Base-by-base conservation (phyloP, 2,113 vertebrate genomes). In the Montifringilla adamsi region DNA sequence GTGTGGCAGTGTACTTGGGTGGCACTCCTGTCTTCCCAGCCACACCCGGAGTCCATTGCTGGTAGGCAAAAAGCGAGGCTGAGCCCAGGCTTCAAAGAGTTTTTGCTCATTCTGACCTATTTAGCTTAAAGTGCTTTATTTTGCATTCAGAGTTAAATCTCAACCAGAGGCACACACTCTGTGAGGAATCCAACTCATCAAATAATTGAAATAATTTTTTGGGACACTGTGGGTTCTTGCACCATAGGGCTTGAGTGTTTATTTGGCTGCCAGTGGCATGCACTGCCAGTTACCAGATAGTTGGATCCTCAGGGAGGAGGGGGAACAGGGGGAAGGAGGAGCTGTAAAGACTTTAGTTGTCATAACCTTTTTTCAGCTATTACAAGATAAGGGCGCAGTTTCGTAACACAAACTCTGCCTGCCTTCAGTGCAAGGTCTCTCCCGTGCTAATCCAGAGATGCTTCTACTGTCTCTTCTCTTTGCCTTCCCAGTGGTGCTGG, bases 401-500 rank as follows among this genome's bases (percentile, higher is more conserved):
- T 44, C 0, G 0, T 91, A 69, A 84, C 55, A 72, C 62, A 39
- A 24, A 26, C 21, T 72, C 62, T 47, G 63, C 21, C 39, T 58
- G 37, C 41, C 58, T 91, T 91, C 59, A 17, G 37, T 66, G 55
- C 62, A 52, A 14, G 44, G 37, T 55, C 53, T 75, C 7, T 37
- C 27, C 13, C 0, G 0, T 28, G 37, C 75, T 75, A 67, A 4
- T 15, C 24, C 1, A 0, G 0, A 3, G 23, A 66, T 43, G 39
- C 47, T 92, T 2, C 46, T 87, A 22, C 56, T 37, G 39, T 78
- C 62, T 78, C 62, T 76, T 37, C 39, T 16, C 1, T 4, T 37
- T 0, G 0, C 66, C 47, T 85, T 46, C 60, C 37, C 5, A 6
- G 55, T 39, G 28, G 12, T 55, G 35, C 39, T 24, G 14, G 53